A percentile compares a stretch with the other conserved stretches of the same genome.
phyloP scores from a whole-genome alignment of 1,140 invertebrate genomes.

The Rhizoglyphus robini region DNA sequence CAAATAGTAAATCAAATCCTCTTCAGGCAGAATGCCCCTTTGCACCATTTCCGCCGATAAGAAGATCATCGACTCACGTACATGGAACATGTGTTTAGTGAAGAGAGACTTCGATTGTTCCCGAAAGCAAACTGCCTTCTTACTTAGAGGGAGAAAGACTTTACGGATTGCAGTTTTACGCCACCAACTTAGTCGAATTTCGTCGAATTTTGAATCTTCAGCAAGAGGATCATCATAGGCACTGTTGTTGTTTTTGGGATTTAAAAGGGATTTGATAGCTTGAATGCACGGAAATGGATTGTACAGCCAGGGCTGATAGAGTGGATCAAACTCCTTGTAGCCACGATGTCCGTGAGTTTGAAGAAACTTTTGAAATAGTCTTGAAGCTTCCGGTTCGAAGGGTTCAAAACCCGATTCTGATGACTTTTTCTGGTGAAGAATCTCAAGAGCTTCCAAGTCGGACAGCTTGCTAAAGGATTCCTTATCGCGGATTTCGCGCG shows the following conservation, averaged over 20 bases:
- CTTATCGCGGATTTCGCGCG: not conserved
- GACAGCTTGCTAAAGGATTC: not conserved
- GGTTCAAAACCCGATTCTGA: no score
- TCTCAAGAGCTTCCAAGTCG: slow-evolving; percentile 1
- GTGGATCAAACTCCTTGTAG: slow-evolving; percentile 56
- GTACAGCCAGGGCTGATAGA: slow-evolving; percentile 48
- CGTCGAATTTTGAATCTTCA: no score
- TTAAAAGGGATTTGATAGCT: no score
- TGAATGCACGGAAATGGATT: slow-evolving; percentile 46
- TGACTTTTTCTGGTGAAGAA: no score
- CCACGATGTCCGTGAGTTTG: slow-evolving; percentile 55
- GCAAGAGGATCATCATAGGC: not conserved
- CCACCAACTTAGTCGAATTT: slow-evolving; percentile 5
- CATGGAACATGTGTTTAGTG: slow-evolving; percentile 46
- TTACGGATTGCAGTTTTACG: slow-evolving; percentile 31
- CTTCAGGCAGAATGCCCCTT: slow-evolving; percentile 48
- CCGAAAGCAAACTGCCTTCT: slow-evolving; percentile 40
- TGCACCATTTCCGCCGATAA: no score
- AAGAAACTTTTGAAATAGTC: slow-evolving; percentile 44
- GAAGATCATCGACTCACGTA: slow-evolving; percentile 45
- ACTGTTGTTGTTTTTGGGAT: slow-evolving; percentile 31
- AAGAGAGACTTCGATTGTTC: slow-evolving; percentile 25
- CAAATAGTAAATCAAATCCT: slow-evolving; percentile 54
- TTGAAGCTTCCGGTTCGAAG: not conserved
- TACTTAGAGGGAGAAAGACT: slow-evolving; percentile 43